Evolutionary conservation across 92 coral and sea anemone genomes (phyloP).

Genomic region (Zoanthus gigantus): DNA sequence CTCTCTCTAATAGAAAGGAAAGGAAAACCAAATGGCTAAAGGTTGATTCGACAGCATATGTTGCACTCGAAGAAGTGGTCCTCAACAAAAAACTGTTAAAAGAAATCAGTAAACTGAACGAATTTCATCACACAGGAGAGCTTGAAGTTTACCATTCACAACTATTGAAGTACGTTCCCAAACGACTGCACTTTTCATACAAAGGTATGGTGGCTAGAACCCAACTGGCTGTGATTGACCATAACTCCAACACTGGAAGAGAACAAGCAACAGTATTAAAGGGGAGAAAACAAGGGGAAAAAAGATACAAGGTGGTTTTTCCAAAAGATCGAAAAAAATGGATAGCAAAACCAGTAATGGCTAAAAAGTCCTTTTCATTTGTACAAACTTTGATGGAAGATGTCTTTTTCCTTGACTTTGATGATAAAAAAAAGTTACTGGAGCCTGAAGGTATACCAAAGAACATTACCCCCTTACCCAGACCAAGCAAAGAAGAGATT

Average conservation of each 20-base stretch:
- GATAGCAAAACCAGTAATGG: not conserved
- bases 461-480: conserved; percentile 34
- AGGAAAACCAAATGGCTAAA: conserved; percentile 19
- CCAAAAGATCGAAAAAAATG: not conserved
- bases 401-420: not conserved
- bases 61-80: conserved; percentile 41
- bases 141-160: conserved; percentile 37
- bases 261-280: conserved; percentile 22
- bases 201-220: conserved; percentile 42
- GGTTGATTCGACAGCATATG: conserved; percentile 26
- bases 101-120: conserved; percentile 32
- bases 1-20: conserved; percentile 2
- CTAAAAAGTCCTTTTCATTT: not conserved
- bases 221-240: conserved; percentile 36
- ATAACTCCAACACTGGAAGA: conserved; percentile 47
- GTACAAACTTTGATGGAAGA: not conserved
- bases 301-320: not conserved
- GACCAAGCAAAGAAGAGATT: conserved; percentile 45
- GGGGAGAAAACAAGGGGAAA: not conserved
- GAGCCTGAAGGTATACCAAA: conserved; percentile 19
- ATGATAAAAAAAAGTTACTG: not conserved
- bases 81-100: conserved; percentile 28
- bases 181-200: conserved; percentile 32
- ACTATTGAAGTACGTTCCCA: conserved; percentile 33
- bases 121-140: not conserved